Evolutionary conservation across 2,888 invertebrate species (phyloP).

Genomic region (Melieria picta): DNA sequence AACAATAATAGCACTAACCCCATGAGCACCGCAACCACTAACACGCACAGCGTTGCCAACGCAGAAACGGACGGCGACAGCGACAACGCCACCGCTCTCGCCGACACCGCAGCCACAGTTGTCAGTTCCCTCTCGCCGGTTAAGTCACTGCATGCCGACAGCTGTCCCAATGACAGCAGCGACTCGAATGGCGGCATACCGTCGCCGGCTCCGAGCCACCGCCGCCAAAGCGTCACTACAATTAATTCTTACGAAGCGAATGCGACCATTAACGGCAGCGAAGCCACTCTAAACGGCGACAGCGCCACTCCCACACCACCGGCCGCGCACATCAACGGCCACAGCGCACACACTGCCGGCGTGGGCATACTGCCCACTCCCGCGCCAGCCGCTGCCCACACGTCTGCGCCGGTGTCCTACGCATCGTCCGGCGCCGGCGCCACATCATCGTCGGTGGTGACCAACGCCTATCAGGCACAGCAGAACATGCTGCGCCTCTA

Average conservation of each 20-base stretch:
- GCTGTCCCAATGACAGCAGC: constrained; percentile 12
- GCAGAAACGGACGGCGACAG: constrained; percentile 39
- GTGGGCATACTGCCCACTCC: constrained; percentile 50
- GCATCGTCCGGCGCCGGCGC: constrained; percentile 20
- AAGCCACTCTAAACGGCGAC: neutral
- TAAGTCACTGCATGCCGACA: constrained; percentile 35
- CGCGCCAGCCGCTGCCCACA: neutral
- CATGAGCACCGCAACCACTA: constrained; percentile 31
- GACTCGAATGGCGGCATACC: constrained; percentile 4
- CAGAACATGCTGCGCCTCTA: constrained; percentile 52
- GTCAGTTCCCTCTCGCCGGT: neutral
- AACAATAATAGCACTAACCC: constrained; percentile 30
- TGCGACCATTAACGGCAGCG: neutral
- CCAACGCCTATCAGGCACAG: constrained; percentile 47
- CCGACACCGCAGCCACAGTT: neutral
- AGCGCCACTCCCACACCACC: constrained; percentile 4
- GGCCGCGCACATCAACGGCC: constrained; percentile 33
- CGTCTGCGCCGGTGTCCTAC: constrained; percentile 17
- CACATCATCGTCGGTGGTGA: constrained; percentile 39
- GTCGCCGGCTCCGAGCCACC: neutral
- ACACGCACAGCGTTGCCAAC: constrained; percentile 37
- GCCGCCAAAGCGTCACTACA: neutral
- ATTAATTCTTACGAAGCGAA: constrained; percentile 28
- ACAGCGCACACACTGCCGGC: constrained; percentile 19
- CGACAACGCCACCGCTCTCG: constrained; percentile 13